A percentile compares a stretch with the other conserved stretches of the same genome.
phyloP scores from a whole-genome alignment of 2,888 invertebrate species.

The Heliconius ismenius region DNA sequence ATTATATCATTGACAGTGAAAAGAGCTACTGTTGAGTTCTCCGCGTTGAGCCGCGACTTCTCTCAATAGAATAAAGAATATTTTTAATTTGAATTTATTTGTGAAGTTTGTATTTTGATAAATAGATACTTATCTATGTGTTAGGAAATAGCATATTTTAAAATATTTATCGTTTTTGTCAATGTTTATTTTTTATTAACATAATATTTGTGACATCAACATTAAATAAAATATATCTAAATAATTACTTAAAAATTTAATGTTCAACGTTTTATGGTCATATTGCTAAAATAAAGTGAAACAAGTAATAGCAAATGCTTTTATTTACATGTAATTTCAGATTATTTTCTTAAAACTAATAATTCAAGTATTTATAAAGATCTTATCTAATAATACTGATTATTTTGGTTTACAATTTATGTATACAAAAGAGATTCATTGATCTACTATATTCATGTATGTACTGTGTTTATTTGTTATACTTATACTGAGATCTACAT shows the following conservation, averaged over 20 bases:
- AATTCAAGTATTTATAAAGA: constrained; percentile 30
- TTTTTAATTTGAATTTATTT: too few species aligned
- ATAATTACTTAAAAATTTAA: not conserved
- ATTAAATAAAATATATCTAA: not conserved
- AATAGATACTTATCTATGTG: too few species aligned
- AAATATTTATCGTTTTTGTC: too few species aligned
- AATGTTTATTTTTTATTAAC: too few species aligned
- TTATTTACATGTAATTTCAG: constrained; percentile 30
- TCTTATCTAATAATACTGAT: constrained; percentile 37
- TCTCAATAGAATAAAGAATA: too few species aligned
- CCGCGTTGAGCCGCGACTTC: too few species aligned
- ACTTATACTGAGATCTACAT: constrained; percentile 24
- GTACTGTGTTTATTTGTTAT: not conserved
- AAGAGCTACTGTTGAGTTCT: too few species aligned
- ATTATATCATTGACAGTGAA: too few species aligned
- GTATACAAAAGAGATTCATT: constrained; percentile 14
- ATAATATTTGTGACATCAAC: too few species aligned
- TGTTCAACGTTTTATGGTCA: not conserved
- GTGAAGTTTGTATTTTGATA: too few species aligned
- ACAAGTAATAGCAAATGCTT: constrained; percentile 27
- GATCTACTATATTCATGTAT: constrained; percentile 1
- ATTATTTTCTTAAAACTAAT: constrained; percentile 34
- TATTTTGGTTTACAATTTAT: constrained; percentile 29
- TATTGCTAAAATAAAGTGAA: not conserved
- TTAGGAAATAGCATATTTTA: too few species aligned